Evolutionary conservation across 2,888 invertebrate genomes (phyloP).

Genomic region (Thymelicus lineola): DNA sequence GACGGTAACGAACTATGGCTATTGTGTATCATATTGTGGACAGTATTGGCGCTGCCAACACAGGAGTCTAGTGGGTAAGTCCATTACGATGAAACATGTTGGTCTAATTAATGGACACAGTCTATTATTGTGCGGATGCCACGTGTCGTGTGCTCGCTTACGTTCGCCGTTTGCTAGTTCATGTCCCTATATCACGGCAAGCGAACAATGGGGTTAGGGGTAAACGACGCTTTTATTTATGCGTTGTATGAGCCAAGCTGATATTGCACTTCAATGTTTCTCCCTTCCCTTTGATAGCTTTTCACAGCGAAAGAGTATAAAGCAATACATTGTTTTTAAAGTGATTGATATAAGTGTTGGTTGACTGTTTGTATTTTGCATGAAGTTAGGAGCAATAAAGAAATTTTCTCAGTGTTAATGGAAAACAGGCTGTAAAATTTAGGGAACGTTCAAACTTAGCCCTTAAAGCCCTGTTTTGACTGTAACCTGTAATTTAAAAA

Average conservation of each 20-base stretch:
- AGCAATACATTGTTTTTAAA: conserved; percentile 10
- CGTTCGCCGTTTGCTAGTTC: conserved; percentile 41
- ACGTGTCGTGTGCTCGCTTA: conserved; percentile 52
- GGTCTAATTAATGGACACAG: conserved; percentile 76
- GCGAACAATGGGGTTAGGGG: conserved; percentile 34
- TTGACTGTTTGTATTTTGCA: neutral
- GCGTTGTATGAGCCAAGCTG: conserved; percentile 30
- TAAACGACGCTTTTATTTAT: conserved; percentile 35
- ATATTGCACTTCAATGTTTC: conserved; percentile 32
- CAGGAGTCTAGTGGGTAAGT: conserved; percentile 53
- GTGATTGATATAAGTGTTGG: conserved; percentile 11
- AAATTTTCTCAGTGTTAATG: too few relatives aligned
- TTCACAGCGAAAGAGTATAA: conserved; percentile 13
- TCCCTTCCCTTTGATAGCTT: conserved; percentile 24
- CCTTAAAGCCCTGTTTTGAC: too few relatives aligned
- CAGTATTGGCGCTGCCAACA: conserved; percentile 52
- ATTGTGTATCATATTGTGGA: neutral
- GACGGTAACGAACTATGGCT: too few relatives aligned
- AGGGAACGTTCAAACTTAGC: too few relatives aligned
- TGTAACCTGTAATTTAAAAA: too few relatives aligned
- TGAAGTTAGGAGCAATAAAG: neutral
- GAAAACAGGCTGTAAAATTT: too few relatives aligned
- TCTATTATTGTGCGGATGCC: conserved; percentile 68
- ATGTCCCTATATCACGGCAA: conserved; percentile 38
- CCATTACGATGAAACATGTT: conserved; percentile 76